Evolutionary conservation across 2,888 invertebrate species (phyloP).

Genomic region (Sphaerolaimus hirsutus): DNA sequence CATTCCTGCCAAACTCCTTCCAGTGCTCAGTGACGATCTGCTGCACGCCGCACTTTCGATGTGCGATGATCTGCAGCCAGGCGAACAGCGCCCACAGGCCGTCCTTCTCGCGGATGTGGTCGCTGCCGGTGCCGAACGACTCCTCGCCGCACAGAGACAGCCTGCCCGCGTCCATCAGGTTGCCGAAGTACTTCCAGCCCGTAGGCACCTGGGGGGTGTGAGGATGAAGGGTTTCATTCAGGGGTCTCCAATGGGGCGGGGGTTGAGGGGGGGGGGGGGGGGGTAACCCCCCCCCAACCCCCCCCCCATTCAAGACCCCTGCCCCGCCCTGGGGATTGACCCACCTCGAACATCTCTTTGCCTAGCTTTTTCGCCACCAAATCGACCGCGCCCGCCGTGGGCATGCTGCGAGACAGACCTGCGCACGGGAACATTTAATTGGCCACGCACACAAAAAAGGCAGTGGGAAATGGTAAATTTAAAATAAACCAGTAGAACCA

Average conservation of each 20-base stretch:
- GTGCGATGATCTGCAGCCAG: constrained; percentile 66
- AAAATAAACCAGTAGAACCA: no score
- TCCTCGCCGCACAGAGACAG: constrained; percentile 92
- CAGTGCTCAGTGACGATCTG: constrained; percentile 64
- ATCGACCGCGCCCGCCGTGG: constrained; percentile 24
- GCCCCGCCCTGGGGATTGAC: no score
- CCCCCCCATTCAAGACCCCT: no score
- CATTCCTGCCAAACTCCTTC: constrained; percentile 72
- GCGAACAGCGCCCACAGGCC: constrained; percentile 92
- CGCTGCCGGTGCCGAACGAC: constrained; percentile 92
- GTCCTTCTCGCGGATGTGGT: constrained; percentile 95
- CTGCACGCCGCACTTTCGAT: constrained; percentile 51
- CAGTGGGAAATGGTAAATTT: no score
- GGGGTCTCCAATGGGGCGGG: no score
- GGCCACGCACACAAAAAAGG: no score
- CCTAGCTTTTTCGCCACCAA: constrained; percentile 54
- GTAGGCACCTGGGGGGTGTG: constrained; percentile 50
- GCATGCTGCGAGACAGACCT: no score
- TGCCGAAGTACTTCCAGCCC: constrained; percentile 98
- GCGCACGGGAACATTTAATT: no score
- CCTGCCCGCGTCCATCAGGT: constrained; percentile 82
- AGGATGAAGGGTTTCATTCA: no score
- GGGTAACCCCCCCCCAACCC: no score
- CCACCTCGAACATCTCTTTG: constrained; percentile 60
- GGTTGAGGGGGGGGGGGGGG: no score